Conservation (phyloP, 64 coral and sea anemone species). For the Stylophora pistillata region DNA sequence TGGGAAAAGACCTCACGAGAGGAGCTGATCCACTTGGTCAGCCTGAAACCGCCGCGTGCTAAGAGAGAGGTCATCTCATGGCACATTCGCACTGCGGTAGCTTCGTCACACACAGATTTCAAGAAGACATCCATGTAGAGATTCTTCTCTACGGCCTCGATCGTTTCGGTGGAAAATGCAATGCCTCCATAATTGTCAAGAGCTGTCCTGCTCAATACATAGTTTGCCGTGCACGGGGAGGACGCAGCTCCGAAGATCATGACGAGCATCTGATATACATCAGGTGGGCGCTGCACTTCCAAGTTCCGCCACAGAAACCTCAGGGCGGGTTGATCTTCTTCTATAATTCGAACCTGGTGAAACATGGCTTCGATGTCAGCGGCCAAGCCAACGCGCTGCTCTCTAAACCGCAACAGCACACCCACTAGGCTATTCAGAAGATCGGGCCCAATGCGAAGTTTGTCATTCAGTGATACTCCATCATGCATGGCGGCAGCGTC, state of each 20-base stretch:
- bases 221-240: conserved; percentile 65
- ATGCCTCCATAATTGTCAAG: conserved; percentile 48
- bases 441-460: conserved; percentile 9
- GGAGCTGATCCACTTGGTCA: conserved; percentile 6
- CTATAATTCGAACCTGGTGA: conserved; percentile 39
- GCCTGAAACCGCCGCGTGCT: not conserved
- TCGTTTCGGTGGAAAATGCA: conserved; percentile 47
- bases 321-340: conserved; percentile 46
- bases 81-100: not conserved
- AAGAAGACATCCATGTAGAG: conserved; percentile 53
- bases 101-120: conserved; percentile 8
- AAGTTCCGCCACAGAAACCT: conserved; percentile 51
- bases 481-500: conserved; percentile 35
- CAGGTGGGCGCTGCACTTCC: not conserved
- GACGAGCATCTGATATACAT: conserved; percentile 50
- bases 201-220: conserved; percentile 54
- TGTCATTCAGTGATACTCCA: conserved; percentile 12
- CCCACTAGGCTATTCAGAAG: conserved; percentile 9
- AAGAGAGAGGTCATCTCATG: not conserved
- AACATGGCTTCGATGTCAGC: conserved; percentile 6
- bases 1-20: not conserved
- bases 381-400: conserved; percentile 22
- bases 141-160: conserved; percentile 40
- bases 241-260: conserved; percentile 67
- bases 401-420: conserved; percentile 2